Percentiles rank a stretch among this genome's conserved stretches.
Evolutionary conservation across 1,140 invertebrate genomes (phyloP).

Genomic region (Trichonephila clavipes): DNA sequence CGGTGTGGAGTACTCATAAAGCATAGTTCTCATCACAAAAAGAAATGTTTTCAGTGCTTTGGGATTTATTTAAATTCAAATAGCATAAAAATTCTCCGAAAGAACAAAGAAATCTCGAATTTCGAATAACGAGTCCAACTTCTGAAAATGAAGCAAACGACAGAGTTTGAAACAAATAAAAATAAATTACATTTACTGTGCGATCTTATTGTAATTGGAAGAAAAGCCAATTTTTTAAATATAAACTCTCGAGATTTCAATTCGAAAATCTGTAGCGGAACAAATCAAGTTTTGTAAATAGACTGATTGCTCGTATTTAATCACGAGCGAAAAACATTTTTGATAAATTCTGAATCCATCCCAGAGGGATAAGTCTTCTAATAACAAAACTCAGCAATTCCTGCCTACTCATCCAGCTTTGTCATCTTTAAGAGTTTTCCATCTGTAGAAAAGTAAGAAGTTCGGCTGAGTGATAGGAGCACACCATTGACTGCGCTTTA

Average conservation of each 20-base stretch:
- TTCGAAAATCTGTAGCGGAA: slow-evolving; percentile 47
- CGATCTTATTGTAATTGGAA: slow-evolving; percentile 26
- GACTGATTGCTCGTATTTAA: slow-evolving; percentile 63
- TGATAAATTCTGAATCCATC: slow-evolving; percentile 58
- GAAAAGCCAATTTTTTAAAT: slow-evolving; percentile 68
- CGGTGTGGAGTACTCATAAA: not conserved
- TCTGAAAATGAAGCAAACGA: slow-evolving; percentile 33
- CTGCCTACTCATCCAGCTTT: not conserved
- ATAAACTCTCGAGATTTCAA: slow-evolving; percentile 46
- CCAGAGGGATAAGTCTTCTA: slow-evolving; percentile 7
- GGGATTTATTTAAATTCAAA: slow-evolving; percentile 13
- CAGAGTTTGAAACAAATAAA: slow-evolving; percentile 45
- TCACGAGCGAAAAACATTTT: slow-evolving; percentile 67
- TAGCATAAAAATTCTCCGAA: not conserved
- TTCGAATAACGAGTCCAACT: slow-evolving; percentile 42
- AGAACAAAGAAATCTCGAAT: slow-evolving; percentile 28
- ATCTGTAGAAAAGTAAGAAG: slow-evolving; percentile 36
- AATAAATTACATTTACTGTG: slow-evolving; percentile 52
- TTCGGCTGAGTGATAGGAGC: slow-evolving; percentile 22
- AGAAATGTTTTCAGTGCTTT: not conserved
- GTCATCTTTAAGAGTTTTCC: slow-evolving; percentile 41
- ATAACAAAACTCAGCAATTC: not conserved
- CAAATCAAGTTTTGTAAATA: slow-evolving; percentile 60
- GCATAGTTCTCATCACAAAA: not conserved
- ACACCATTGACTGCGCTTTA: slow-evolving; percentile 38